Evolutionary conservation across 1,140 invertebrate species (phyloP).

Genomic region (Pentalonia nigronervosa): DNA sequence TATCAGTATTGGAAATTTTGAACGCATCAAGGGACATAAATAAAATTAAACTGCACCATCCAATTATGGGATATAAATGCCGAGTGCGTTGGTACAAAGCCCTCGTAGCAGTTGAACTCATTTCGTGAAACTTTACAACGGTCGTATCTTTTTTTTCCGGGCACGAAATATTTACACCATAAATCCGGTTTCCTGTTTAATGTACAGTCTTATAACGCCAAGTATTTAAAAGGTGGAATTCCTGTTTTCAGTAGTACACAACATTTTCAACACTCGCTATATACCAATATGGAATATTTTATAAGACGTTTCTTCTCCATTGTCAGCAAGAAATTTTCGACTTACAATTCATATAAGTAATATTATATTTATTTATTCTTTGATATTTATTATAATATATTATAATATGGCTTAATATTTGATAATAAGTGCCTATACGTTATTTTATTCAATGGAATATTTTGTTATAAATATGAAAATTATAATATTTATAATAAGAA

Average conservation of each 20-base stretch:
- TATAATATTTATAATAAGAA: background rate
- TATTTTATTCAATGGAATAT: background rate
- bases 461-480: background rate
- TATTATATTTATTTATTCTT: no score
- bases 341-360: background rate
- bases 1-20: background rate
- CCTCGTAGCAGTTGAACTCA: background rate
- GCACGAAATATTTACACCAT: background rate
- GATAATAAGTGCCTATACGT: background rate
- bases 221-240: constrained; percentile 43
- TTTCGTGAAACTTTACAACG: background rate
- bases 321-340: background rate
- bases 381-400: no score
- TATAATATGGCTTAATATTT: no score
- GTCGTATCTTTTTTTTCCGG: background rate
- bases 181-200: constrained; percentile 20
- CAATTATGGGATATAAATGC: background rate
- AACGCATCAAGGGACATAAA: background rate
- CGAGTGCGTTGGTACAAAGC: background rate
- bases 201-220: constrained; percentile 27
- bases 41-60: background rate
- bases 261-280: background rate
- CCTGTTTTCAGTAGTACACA: background rate
- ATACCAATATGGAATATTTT: background rate
- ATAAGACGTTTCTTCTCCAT: background rate